Evolutionary conservation across 2,888 invertebrate genomes (phyloP).

Genomic region (Spodoptera picta): DNA sequence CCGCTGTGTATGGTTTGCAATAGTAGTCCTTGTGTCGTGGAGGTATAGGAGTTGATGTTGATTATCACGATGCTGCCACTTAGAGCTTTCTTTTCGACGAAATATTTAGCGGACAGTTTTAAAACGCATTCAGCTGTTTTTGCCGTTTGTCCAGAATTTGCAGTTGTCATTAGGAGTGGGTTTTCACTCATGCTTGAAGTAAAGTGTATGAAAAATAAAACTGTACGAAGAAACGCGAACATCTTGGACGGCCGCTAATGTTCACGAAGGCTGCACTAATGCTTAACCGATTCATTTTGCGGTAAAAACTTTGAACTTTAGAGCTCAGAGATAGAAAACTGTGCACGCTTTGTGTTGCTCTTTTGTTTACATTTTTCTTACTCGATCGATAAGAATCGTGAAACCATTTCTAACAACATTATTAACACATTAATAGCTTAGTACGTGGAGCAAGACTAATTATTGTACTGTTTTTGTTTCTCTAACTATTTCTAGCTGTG

Average conservation of each 20-base stretch:
- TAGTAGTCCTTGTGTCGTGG: slow-evolving; percentile 77
- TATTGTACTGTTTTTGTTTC: too few relatives aligned
- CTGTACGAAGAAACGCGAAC: slow-evolving; percentile 48
- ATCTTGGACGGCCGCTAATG: slow-evolving; percentile 59
- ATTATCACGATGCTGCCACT: slow-evolving; percentile 86
- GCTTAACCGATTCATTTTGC: slow-evolving; percentile 37
- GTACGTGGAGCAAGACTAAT: too few relatives aligned
- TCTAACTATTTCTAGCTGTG: too few relatives aligned
- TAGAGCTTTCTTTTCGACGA: slow-evolving; percentile 84
- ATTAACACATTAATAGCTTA: too few relatives aligned
- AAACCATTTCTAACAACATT: neutral
- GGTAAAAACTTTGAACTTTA: slow-evolving; percentile 59
- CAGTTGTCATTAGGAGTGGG: slow-evolving; percentile 75
- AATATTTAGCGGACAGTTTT: slow-evolving; percentile 86
- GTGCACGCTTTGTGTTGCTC: slow-evolving; percentile 10
- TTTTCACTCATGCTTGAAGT: slow-evolving; percentile 69
- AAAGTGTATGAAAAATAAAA: slow-evolving; percentile 63
- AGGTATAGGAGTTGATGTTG: slow-evolving; percentile 82
- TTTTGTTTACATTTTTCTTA: neutral
- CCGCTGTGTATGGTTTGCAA: slow-evolving; percentile 83
- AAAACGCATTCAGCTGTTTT: slow-evolving; percentile 85
- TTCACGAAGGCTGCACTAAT: slow-evolving; percentile 42
- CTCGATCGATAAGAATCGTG: neutral
- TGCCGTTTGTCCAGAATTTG: slow-evolving; percentile 75
- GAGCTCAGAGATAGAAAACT: slow-evolving; percentile 42